Evolutionary conservation across 2,797 vertebrate species (phyloP).

Genomic region (Halcyon smyrnensis): DNA sequence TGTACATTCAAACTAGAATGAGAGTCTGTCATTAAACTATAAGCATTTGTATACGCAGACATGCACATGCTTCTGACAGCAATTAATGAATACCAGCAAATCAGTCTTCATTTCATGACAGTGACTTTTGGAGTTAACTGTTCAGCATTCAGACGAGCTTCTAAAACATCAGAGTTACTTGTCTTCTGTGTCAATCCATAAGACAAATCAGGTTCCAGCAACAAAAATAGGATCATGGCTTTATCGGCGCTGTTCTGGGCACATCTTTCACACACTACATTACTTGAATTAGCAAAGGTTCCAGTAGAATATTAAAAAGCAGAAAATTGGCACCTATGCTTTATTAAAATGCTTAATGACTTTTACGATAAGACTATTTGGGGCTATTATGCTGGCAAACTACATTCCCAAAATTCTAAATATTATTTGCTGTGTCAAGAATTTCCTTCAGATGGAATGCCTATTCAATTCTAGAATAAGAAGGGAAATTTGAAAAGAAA

Average conservation of each 20-base stretch:
- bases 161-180: neutral
- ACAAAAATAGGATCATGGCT: neutral
- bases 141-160: neutral
- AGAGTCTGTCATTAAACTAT: neutral
- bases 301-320: neutral
- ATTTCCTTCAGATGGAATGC: neutral
- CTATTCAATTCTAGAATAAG: neutral
- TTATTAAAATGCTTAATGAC: neutral
- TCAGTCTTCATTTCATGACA: neutral
- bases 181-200: neutral
- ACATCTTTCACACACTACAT: neutral
- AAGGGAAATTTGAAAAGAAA: no score
- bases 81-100: neutral
- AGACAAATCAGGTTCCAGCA: neutral
- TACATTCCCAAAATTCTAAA: neutral
- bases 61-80: neutral
- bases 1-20: neutral
- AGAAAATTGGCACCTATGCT: neutral
- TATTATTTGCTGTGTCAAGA: neutral
- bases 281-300: neutral
- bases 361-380: neutral
- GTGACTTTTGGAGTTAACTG: neutral
- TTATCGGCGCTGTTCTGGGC: neutral
- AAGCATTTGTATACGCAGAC: neutral
- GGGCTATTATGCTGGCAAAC: neutral